phyloP scores from a whole-genome alignment of 2,113 vertebrate species.

The Labeo rohita region DNA sequence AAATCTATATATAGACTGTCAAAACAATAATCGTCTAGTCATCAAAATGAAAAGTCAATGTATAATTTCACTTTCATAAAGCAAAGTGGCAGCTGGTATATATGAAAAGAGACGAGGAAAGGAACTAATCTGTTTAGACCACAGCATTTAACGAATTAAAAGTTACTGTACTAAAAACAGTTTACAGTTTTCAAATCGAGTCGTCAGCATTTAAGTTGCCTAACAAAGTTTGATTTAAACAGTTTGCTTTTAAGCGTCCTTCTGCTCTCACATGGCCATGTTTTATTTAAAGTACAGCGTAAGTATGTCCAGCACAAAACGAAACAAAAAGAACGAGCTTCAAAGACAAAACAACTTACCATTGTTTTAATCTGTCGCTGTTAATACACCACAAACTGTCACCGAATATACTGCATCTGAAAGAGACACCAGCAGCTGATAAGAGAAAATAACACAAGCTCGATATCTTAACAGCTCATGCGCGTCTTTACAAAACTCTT shows the following conservation, averaged over 20 bases:
- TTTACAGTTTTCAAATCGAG: neutral
- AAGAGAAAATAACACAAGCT: neutral
- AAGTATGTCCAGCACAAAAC: neutral
- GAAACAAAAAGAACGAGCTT: slow-evolving; percentile 1
- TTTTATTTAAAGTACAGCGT: neutral
- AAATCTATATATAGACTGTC: neutral
- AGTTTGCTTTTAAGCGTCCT: neutral
- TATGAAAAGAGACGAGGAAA: neutral
- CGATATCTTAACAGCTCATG: neutral
- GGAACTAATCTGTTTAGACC: neutral
- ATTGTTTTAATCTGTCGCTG: neutral
- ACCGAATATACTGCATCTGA: neutral
- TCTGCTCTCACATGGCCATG: neutral
- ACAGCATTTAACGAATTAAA: neutral
- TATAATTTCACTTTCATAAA: neutral
- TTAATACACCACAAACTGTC: neutral
- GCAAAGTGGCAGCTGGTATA: neutral
- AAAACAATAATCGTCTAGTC: neutral
- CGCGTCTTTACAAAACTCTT: neutral
- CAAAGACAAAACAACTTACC: slow-evolving; percentile 29
- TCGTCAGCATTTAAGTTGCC: neutral
- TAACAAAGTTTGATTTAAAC: neutral
- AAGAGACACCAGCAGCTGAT: neutral
- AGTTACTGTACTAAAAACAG: neutral
- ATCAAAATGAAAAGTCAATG: neutral